Conservation (phyloP, 2,888 invertebrate species). For the Tuta absoluta region DNA sequence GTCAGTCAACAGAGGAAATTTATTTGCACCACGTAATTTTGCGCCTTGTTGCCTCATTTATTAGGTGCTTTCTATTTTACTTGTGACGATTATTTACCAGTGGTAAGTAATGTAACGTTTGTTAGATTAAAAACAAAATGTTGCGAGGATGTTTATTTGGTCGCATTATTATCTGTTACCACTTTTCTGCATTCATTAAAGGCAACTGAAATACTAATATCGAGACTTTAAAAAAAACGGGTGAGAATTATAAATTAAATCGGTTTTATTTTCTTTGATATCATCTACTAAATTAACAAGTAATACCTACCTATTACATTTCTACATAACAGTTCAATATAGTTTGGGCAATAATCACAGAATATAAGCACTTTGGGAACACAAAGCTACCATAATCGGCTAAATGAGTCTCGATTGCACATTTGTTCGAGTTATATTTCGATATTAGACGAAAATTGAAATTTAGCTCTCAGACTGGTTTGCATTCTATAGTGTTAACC, state of each 20-base stretch:
- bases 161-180: too few species aligned
- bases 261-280: too few species aligned
- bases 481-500: neutral
- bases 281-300: too few species aligned
- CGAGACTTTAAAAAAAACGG: too few species aligned
- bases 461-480: conserved; percentile 8
- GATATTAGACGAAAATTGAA: conserved; percentile 13
- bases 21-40: conserved; percentile 8
- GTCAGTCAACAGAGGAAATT: conserved; percentile 10
- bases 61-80: neutral
- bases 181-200: too few species aligned
- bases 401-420: conserved; percentile 20
- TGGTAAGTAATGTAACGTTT: too few species aligned
- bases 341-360: neutral
- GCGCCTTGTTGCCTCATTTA: neutral
- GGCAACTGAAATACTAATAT: too few species aligned
- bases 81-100: neutral
- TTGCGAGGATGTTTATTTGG: too few species aligned
- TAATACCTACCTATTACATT: too few species aligned
- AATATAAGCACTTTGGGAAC: conserved; percentile 1
- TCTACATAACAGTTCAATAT: neutral
- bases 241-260: too few species aligned
- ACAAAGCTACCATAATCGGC: conserved; percentile 13
- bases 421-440: conserved; percentile 18
- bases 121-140: too few species aligned